A percentile compares a stretch with the other conserved stretches of the same genome.
Evolutionary conservation across 2,888 invertebrate genomes (phyloP).

Genomic region (Myopa testacea): DNA sequence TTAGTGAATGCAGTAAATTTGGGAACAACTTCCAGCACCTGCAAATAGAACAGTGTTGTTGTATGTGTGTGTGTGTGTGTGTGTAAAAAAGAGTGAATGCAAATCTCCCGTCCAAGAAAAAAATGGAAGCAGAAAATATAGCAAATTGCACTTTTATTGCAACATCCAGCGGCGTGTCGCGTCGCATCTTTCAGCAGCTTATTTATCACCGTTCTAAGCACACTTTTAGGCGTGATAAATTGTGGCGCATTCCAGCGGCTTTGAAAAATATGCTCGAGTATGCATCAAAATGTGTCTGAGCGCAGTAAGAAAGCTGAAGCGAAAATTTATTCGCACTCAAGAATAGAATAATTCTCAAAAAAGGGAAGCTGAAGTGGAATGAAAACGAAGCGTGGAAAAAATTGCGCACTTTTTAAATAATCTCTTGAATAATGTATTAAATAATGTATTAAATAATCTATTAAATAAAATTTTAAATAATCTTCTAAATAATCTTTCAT

Average conservation of each 20-base stretch:
- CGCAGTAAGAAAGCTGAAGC: not conserved
- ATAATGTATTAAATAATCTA: too few species aligned
- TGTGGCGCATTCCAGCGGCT: not conserved
- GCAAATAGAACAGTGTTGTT: not conserved
- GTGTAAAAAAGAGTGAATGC: not conserved
- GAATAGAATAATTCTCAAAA: too few species aligned
- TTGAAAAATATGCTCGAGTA: too few species aligned
- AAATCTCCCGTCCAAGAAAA: not conserved
- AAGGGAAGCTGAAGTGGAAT: too few species aligned
- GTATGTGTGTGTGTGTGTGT: not conserved
- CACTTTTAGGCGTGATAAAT: slow-evolving; percentile 14
- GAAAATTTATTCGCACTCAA: not conserved
- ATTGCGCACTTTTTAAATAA: too few species aligned
- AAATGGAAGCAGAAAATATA: not conserved
- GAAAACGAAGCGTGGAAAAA: too few species aligned
- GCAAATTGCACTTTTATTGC: slow-evolving; percentile 18
- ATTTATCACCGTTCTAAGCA: not conserved
- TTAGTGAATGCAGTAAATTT: slow-evolving; percentile 24
- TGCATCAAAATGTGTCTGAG: not conserved
- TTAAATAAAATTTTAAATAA: too few species aligned
- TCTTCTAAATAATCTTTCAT: too few species aligned
- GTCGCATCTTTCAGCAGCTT: slow-evolving; percentile 1
- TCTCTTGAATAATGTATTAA: too few species aligned
- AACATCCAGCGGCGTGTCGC: not conserved
- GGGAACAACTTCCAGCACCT: not conserved